Evolutionary conservation across 2,113 vertebrate genomes (phyloP).

Genomic region (Camelus bactrianus): DNA sequence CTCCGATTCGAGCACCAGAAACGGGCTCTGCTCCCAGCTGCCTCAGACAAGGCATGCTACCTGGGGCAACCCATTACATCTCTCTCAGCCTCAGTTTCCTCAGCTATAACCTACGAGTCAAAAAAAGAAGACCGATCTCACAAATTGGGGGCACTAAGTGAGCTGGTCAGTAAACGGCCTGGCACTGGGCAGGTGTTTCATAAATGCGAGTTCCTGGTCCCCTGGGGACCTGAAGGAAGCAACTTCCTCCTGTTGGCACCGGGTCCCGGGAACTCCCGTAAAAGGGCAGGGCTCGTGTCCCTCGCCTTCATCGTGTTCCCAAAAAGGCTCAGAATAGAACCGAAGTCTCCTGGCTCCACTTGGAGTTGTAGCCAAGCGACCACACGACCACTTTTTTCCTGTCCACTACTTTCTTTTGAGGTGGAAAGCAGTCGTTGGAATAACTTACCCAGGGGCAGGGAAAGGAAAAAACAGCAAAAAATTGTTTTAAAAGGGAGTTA

Average conservation of each 20-base stretch:
- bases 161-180: background rate
- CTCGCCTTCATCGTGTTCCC: background rate
- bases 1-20: background rate
- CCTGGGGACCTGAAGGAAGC: background rate
- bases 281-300: background rate
- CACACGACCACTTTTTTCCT: constrained; percentile 79
- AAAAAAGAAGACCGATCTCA: background rate
- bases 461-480: constrained; percentile 83
- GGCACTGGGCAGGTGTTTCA: background rate
- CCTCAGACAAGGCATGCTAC: background rate
- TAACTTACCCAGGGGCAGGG: constrained; percentile 79
- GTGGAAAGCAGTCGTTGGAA: constrained; percentile 79
- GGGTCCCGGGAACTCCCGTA: background rate
- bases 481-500: constrained; percentile 81
- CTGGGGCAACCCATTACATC: background rate
- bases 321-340: constrained; percentile 71
- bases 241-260: background rate
- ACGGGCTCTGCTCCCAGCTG: background rate
- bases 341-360: constrained; percentile 52
- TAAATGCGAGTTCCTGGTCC: background rate
- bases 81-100: background rate
- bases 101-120: background rate
- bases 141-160: background rate
- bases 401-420: constrained; percentile 76
- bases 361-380: constrained; percentile 53